phyloP scores from a whole-genome alignment of 2,888 invertebrate species.

The Esperia sulphurella region DNA sequence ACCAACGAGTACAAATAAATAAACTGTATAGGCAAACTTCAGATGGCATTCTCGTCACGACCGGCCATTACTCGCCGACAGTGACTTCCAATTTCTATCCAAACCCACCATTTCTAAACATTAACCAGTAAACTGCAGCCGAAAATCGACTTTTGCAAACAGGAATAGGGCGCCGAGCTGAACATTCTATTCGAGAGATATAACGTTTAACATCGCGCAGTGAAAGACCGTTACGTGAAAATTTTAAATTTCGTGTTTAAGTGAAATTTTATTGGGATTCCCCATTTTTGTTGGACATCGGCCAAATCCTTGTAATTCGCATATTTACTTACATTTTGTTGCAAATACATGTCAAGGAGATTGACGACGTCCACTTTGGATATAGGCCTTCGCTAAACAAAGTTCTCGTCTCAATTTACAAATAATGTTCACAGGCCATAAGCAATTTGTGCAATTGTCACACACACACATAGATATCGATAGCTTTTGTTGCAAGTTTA shows the following conservation, averaged over 20 bases:
- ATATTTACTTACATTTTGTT: background rate
- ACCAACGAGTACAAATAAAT: constrained; percentile 23
- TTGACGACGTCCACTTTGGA: too few species aligned
- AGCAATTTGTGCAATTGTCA: too few species aligned
- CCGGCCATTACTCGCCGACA: constrained; percentile 74
- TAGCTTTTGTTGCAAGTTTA: too few species aligned
- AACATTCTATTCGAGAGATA: constrained; percentile 11
- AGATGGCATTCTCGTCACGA: constrained; percentile 72
- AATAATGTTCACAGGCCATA: too few species aligned
- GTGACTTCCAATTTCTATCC: constrained; percentile 74
- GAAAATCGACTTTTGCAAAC: constrained; percentile 18
- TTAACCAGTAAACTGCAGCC: constrained; percentile 19
- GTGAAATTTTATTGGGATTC: constrained; percentile 73
- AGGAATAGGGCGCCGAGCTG: constrained; percentile 19
- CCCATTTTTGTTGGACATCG: constrained; percentile 59
- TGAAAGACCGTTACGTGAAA: constrained; percentile 61
- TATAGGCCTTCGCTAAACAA: too few species aligned
- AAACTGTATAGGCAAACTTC: constrained; percentile 56
- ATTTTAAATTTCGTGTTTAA: constrained; percentile 76
- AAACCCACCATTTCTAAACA: constrained; percentile 30
- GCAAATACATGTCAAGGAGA: background rate
- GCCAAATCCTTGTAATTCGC: constrained; percentile 24
- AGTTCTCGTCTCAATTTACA: constrained; percentile 14
- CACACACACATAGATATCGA: too few species aligned
- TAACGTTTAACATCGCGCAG: constrained; percentile 18